A percentile compares a stretch with the other conserved stretches of the same genome.
phyloP scores from a whole-genome alignment of 2,113 vertebrate genomes.

The Oncorhynchus gorbuscha region DNA sequence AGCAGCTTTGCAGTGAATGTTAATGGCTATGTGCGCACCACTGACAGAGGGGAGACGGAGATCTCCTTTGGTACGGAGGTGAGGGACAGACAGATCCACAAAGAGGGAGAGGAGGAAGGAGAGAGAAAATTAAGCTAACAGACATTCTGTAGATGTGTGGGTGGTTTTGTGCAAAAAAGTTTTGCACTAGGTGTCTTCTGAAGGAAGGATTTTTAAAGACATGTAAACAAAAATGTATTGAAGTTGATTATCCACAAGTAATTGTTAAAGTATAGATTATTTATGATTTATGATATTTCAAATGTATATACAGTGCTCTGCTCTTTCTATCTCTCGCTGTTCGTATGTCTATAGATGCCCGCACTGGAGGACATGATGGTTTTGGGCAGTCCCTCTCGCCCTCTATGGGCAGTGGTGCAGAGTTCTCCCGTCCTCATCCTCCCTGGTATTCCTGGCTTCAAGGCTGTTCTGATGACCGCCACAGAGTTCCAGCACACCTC shows the following conservation, averaged over 20 bases:
- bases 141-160: too few species aligned
- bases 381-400: constrained; percentile 15
- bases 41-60: not conserved
- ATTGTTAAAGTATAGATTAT: too few species aligned
- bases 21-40: constrained; percentile 8
- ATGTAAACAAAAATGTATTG: too few species aligned
- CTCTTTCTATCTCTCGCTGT: not conserved
- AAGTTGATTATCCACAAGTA: too few species aligned
- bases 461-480: constrained; percentile 53
- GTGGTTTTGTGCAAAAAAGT: too few species aligned
- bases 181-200: too few species aligned
- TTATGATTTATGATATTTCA: not conserved
- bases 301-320: not conserved
- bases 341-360: constrained; percentile 1
- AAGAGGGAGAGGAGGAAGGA: not conserved
- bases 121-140: too few species aligned
- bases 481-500: constrained; percentile 45
- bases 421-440: constrained; percentile 63
- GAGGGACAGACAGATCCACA: not conserved
- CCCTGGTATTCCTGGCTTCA: constrained; percentile 51
- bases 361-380: not conserved
- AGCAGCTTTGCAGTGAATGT: constrained; percentile 6
- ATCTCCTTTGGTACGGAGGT: constrained; percentile 14
- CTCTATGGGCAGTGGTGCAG: constrained; percentile 49
- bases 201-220: too few species aligned